Evolutionary conservation across 2,113 vertebrate species (phyloP), one percentile per base, ranked within the genome.

Genomic region (Pterocles gutturalis): DNA sequence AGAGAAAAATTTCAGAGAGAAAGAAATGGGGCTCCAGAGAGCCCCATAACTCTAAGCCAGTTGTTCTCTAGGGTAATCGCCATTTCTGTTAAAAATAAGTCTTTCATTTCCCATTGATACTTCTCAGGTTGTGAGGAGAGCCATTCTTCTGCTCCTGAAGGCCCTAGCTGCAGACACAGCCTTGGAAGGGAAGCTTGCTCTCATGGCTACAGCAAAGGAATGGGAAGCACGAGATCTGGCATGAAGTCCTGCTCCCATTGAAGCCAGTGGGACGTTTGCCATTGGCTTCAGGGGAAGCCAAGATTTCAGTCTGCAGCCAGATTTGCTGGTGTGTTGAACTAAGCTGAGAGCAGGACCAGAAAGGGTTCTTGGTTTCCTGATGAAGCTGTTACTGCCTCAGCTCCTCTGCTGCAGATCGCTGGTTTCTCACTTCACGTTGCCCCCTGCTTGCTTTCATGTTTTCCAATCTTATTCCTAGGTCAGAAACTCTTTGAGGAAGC

Each of bases 191-290:
- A 95, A 95, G 70, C 38, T 87, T 86, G 95, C 85, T 95, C 90
- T 96, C 92, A 94, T 92, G 93, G 95, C 93, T 96, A 60, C 33
- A 0, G 92, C 46, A 38, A 61, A 97, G 87, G 96, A 96, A 97
- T 95, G 96, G 96, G 96, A 96, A 97, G 96, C 96, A 97, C 46
- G 92, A 96, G 95, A 96, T 96, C 93, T 96, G 96, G 96, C 95
- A 21, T 51, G 45, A 22, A 93, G 75, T 97, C 15, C 79, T 93
- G 65, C 83, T 96, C 88, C 92, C 95, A 93, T 36, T 82, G 87
- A 94, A 96, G 95, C 95, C 90, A 96, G 88, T 95, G 93, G 96
- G 95, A 96, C 45, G 58, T 81, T 96, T 97, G 96, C 96, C 96
- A 96, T 75, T 78, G 90, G 90, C 92, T 96, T 89, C 60, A 77